phyloP scores from a whole-genome alignment of 2,888 invertebrate genomes.

The Lasioglossum malachurum region DNA sequence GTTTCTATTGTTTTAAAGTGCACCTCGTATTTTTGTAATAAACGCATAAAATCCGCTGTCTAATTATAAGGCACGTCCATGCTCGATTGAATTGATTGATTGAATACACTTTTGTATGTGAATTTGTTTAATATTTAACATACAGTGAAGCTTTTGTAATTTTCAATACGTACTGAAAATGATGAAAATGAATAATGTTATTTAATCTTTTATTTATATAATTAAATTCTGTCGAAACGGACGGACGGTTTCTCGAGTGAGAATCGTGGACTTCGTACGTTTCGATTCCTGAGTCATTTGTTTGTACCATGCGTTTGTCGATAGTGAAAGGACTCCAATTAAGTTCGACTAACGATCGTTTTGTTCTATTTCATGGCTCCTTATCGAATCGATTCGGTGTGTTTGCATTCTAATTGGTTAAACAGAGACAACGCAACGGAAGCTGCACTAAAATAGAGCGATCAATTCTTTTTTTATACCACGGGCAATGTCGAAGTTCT shows the following conservation, averaged over 20 bases:
- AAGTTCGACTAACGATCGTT: conserved; percentile 17
- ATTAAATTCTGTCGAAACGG: background rate
- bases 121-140: background rate
- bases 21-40: no score
- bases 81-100: background rate
- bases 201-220: no score
- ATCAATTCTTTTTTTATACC: background rate
- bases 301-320: background rate
- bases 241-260: background rate
- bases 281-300: conserved; percentile 14
- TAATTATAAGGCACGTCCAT: no score
- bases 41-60: no score
- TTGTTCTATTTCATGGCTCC: background rate
- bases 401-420: background rate
- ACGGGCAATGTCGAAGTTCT: background rate
- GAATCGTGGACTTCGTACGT: conserved; percentile 29
- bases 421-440: background rate
- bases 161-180: no score
- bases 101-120: background rate
- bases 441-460: background rate
- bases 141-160: no score
- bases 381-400: conserved; percentile 18
- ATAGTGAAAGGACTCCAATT: conserved; percentile 30
- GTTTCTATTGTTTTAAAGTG: no score
- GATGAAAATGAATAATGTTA: background rate